Evolutionary conservation across 2,797 vertebrate genomes (phyloP), one percentile per base, ranked within the genome.

Genomic region (Crax fasciolata): DNA sequence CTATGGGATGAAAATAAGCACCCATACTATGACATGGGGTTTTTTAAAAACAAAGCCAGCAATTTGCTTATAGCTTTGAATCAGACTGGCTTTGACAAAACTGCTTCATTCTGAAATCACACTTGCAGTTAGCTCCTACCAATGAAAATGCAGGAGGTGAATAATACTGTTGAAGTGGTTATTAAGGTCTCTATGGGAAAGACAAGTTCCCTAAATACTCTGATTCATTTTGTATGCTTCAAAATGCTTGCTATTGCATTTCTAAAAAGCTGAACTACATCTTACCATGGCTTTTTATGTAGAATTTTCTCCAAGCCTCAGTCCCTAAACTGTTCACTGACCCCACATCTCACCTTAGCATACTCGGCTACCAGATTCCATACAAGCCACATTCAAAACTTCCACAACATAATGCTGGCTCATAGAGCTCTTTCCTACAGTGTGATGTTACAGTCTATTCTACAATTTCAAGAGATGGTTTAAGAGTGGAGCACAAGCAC

Each of bases 81-180:
- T 85, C 27, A 66, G 51, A 54, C 55, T 90, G 14, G 9, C 20
- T 88, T 88, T 80, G 73, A 88, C 30, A 67, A 83, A 94, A 90
- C 68, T 21, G 1, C 51, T 77, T 86, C 35, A 65, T 89, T 90
- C 54, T 79, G 67, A 91, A 90, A 84, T 67, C 58, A 91, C 76
- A 67, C 58, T 73, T 78, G 81, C 0, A 76, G 66, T 86, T 83
- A 81, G 3, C 25, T 87, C 77, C 82, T 81, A 61, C 49, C 71
- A 90, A 28, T 51, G 55, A 84, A 84, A 11, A 63, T 81, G 62
- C 23, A 92, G 71, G 38, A 68, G 46, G 25, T 49, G 92, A 89
- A 75, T 51, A 78, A 81, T 55, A 86, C 23, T 88, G 49, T n/a
- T 86, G 52, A 68, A 85, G 67, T 28, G 2, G n/a, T 84, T 89